Base-by-base conservation (phyloP, 2,888 invertebrate genomes). In the Bugulina stolonifera region DNA sequence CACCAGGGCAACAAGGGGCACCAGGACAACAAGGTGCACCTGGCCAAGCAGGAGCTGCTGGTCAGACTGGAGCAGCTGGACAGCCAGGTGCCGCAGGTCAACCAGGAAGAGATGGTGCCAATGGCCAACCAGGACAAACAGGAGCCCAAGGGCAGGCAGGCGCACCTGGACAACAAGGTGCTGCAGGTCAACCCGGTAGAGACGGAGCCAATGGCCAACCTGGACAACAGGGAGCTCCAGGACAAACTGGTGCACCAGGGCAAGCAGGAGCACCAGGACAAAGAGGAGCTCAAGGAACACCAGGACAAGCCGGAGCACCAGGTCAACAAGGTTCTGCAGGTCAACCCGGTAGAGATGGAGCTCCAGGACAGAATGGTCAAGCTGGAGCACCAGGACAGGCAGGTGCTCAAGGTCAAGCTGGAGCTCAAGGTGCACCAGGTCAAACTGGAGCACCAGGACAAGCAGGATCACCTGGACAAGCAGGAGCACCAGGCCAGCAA, bases 131-230 rank as follows among this genome's bases (percentile, higher is more conserved):
- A 25, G 64, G 64, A 14, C 14, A 22, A 32, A 22, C 64, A 14
- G 64, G 64, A 64, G 22, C 64, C 32, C 64, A 25, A 27, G 64
- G 64, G 10, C 32, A 64, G 32, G 29, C 22, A 64, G 64, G 64
- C 5, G 32, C 32, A 32, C 32, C 29, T 32, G 64, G 55, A 18
- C 10, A 23, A 55, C 3, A 55, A 18, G 71, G 52, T 35, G 71
- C n/a, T 71, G 71, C n/a, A 22, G 71, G 52, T 43, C 32, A 35
- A n/a, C 43, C 43, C 3, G 71, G 64, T 29, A 27, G 32, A 64
- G 29, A 27, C 10, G 64, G 64, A 14, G 34, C 32, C 5, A 27
- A 27, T 32, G 64, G 64, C 25, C 64, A 64, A 27, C 25, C 5
- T 29, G 64, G 64, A 14, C 34, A 32, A 32, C 32, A 27, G 25